Evolutionary conservation across 2,113 vertebrate genomes (phyloP), one percentile per base, ranked within the genome.

Genomic region (Lophius piscatorius): DNA sequence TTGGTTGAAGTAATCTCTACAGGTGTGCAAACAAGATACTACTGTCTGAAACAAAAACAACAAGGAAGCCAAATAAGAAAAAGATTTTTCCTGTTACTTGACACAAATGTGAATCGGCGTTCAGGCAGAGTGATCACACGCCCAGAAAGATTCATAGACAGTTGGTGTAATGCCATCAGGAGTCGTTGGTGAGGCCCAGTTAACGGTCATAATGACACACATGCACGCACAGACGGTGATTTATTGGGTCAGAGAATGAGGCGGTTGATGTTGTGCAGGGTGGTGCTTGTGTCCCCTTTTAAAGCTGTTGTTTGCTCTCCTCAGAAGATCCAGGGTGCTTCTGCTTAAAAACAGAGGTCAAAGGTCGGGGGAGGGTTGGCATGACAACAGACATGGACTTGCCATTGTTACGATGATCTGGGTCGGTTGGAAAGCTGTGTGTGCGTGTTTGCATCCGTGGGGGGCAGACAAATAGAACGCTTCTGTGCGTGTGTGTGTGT

Each of bases 181-280:
- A n/a, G n/a, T n/a, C n/a, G n/a, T n/a, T n/a, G n/a, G 10, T 2
- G 17, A 29, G 44, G 0, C 31, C 26, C 31, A 36, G 21, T 51
- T 18, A 75, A 58, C 48, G 16, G 60, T 49, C 50, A 22, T 13
- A 49, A 63, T 14, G 10, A 40, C 58, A 49, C 39, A 51, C 41
- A 69, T 4, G 21, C 61, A 57, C 14, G 5, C 54, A 61, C 66
- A 57, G 21, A 63, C 28, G 23, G 26, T 40, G 55, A 56, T 83
- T 83, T 85, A 80, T 49, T 70, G 44, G 72, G 83, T 76, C 77
- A 78, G 22, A 58, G 34, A 38, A 79, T 72, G 80, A 72, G 69
- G 41, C 28, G 9, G 48, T 54, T 68, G 57, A 76, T 47, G 60
- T 64, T 42, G 44, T 55, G 28, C 50, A 12, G 12, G 36, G 29